Evolutionary conservation across 2,797 vertebrate genomes (phyloP).

Genomic region (Garrulus glandarius): DNA sequence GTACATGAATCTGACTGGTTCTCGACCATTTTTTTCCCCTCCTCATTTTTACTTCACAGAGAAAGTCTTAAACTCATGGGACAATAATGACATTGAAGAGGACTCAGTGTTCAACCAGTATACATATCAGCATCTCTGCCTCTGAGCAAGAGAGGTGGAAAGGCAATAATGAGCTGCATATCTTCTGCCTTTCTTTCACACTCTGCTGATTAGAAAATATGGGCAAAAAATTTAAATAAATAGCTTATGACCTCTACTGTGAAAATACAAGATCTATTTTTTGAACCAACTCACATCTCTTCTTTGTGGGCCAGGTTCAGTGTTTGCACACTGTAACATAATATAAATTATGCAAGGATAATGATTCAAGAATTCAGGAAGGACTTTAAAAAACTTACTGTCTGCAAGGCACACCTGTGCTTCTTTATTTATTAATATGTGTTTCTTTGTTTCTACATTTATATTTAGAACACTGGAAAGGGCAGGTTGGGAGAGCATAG

Average conservation of each 20-base stretch:
- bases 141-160: background rate
- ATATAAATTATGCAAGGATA: slow-evolving; percentile 58
- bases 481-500: background rate
- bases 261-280: background rate
- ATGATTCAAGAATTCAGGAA: slow-evolving; percentile 55
- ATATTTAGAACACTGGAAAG: slow-evolving; percentile 55
- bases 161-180: background rate
- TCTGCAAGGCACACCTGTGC: slow-evolving; percentile 56
- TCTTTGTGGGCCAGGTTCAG: background rate
- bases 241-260: background rate
- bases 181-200: background rate
- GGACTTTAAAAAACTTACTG: slow-evolving; percentile 54
- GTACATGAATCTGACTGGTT: background rate
- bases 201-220: background rate
- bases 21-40: background rate
- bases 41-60: background rate
- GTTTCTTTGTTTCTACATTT: slow-evolving; percentile 56
- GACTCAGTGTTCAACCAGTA: background rate
- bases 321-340: slow-evolving; percentile 19
- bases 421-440: slow-evolving; percentile 68
- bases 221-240: background rate
- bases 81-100: background rate
- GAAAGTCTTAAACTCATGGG: background rate
- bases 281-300: background rate
- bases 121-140: background rate